Evolutionary conservation across 2,888 invertebrate genomes (phyloP), one percentile per base, ranked within the genome.

Genomic region (Caenorhabditis parvicauda): DNA sequence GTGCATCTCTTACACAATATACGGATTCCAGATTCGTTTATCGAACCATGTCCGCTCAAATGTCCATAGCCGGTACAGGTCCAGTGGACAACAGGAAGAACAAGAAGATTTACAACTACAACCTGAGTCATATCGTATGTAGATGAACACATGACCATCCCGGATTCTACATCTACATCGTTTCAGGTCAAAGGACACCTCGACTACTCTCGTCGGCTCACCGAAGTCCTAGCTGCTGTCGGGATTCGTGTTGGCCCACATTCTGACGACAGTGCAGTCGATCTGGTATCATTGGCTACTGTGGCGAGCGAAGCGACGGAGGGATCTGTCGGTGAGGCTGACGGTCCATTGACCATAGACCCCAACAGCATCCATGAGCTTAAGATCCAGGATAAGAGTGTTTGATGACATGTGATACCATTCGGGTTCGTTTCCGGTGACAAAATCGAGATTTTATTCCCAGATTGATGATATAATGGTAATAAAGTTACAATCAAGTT

Each of bases 41-140:
- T 77, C 83, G 88, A 41, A 87, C 87, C 17, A 84, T 87, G 50
- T 86, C 87, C 22, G 86, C 86, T 54, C 85, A 86, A 37, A 79
- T 86, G 32, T 84, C 83, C 25, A 86, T 88, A 29, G 87, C 87
- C 27, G 88, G 88, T 3, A 83, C 87, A 3, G 84, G 84, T 59
- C 85, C 86, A 9, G 82, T 88, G 25, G 82, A 74, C 21, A 68
- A 61, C 56, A 68, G 70, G 81, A 74, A 83, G 19, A 82, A 85
- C 67, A 75, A 84, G 41, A 82, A 86, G 67, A 86, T 88, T 81
- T 82, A 82, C 56, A 88, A 88, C 79, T 82, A 87, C 58, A 87
- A 88, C 73, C 82, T 88, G 24, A 86, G 85, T 57, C 83, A 85
- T 62, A 83, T 87, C 81, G 87, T 87, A 32, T 60, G 45, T 43